Evolutionary conservation across 2,888 invertebrate genomes (phyloP), one percentile per base, ranked within the genome.

Genomic region (Anarsia innoxiella): DNA sequence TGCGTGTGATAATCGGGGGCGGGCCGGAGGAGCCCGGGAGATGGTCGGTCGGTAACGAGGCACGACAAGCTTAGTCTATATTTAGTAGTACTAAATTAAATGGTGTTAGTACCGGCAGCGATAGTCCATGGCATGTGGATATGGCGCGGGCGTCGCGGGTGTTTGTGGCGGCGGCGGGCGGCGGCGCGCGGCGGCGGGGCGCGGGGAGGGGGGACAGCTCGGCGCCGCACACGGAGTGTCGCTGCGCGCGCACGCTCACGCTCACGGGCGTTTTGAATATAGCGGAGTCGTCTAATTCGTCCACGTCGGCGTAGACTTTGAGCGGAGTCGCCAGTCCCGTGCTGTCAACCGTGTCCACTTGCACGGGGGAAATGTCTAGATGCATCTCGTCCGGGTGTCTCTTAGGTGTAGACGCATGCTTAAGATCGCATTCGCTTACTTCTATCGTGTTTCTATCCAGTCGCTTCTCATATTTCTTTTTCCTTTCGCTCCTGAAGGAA

Each of bases 61-160:
- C 65, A 61, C 62, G 65, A 63, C 58, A 71, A 66, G 71, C 70
- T 73, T 62, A 56, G 49, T 51, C 54, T 72, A 59, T 64, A 55
- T 76, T 79, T 76, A 77, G 75, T 64, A 75, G 65, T 71, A 79
- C 63, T 76, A 74, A 78, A 75, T 76, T 78, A 82, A 83, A 83
- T 83, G 78, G 74, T 72, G 85, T 86, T 86, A 86, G 83, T 87
- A 88, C 88, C 88, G 86, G 86, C 70, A 82, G 80, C 80, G 74
- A 80, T 74, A 79, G 70, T 82, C 83, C 82, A 76, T 82, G 80
- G 83, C 79, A 77, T 79, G 78, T 80, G 70, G 75, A 74, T 63
- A 78, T 78, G 79, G 77, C 71, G 72, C 75, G 77, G 65, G 65
- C 77, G 70, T 77, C 80, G 61, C 74, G 76, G 73, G 56, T 66